Evolutionary conservation across 2,888 invertebrate species (phyloP).

Genomic region (Pandemis corylana): DNA sequence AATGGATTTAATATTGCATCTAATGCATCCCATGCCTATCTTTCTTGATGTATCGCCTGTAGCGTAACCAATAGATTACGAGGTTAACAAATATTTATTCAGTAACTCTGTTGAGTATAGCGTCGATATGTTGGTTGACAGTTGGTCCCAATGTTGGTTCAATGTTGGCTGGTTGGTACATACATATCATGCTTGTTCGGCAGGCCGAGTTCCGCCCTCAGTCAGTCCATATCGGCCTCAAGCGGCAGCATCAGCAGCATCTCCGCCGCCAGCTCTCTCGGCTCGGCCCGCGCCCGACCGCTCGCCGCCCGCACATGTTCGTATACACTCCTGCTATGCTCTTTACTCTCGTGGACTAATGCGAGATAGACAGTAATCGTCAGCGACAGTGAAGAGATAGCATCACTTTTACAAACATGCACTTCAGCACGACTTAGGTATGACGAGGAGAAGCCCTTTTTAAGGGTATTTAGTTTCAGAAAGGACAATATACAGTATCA

Average conservation of each 20-base stretch:
- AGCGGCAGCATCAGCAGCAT: slow-evolving; percentile 85
- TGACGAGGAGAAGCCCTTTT: not conserved
- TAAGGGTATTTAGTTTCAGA: not conserved
- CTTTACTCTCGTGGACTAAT: not conserved
- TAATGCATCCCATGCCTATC: too few relatives aligned
- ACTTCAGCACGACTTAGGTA: too few relatives aligned
- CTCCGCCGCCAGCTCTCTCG: slow-evolving; percentile 85
- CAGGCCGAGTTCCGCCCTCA: slow-evolving; percentile 93
- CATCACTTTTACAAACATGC: too few relatives aligned
- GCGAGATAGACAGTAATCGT: too few relatives aligned
- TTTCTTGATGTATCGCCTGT: too few relatives aligned
- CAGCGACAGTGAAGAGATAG: too few relatives aligned
- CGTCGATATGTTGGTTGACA: not conserved
- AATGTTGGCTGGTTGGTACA: slow-evolving; percentile 18
- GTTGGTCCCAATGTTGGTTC: slow-evolving; percentile 38
- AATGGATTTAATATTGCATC: too few relatives aligned
- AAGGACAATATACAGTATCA: not conserved
- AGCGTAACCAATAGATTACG: too few relatives aligned
- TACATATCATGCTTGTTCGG: slow-evolving; percentile 42
- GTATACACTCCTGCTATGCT: slow-evolving; percentile 49
- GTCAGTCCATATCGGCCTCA: slow-evolving; percentile 88
- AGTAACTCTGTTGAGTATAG: not conserved
- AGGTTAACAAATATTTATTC: not conserved
- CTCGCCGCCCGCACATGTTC: slow-evolving; percentile 89
- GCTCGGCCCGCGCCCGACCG: slow-evolving; percentile 85